Evolutionary conservation across 2,113 vertebrate species (phyloP).

Genomic region (Argyrosomus japonicus): DNA sequence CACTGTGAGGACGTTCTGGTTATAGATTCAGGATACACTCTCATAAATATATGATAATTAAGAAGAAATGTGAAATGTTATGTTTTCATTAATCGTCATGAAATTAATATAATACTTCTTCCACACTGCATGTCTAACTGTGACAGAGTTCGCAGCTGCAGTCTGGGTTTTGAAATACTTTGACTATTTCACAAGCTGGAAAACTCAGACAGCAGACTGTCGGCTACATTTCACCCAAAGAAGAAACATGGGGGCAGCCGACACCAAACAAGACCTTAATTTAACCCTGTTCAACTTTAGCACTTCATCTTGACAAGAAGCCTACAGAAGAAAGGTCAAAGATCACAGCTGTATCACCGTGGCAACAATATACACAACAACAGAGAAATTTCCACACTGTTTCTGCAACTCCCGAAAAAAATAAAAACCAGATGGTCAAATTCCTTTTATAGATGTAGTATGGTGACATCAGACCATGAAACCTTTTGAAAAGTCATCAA

Average conservation of each 20-base stretch:
- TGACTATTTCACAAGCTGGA: neutral
- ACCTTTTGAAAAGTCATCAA: neutral
- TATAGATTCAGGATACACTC: neutral
- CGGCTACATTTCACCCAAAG: conserved; percentile 31
- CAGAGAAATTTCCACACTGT: neutral
- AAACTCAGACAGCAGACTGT: neutral
- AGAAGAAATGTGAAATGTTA: neutral
- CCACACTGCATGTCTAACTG: neutral
- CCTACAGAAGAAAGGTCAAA: neutral
- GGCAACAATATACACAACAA: neutral
- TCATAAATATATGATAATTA: neutral
- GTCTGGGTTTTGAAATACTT: conserved; percentile 16
- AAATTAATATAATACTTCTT: neutral
- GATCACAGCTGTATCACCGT: neutral
- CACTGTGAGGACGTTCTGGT: neutral
- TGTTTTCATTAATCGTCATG: neutral
- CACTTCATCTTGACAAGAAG: neutral
- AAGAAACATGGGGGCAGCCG: neutral
- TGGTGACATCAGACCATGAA: neutral
- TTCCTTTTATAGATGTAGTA: no score
- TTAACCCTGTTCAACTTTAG: neutral
- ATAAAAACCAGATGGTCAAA: neutral
- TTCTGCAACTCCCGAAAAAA: neutral
- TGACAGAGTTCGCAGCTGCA: conserved; percentile 4
- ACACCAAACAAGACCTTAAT: neutral